These are phyloP conservation scores for Butorides virescens DNA, from an alignment of 2,113 vertebrate species.

Conservation along the genomic window DNA sequence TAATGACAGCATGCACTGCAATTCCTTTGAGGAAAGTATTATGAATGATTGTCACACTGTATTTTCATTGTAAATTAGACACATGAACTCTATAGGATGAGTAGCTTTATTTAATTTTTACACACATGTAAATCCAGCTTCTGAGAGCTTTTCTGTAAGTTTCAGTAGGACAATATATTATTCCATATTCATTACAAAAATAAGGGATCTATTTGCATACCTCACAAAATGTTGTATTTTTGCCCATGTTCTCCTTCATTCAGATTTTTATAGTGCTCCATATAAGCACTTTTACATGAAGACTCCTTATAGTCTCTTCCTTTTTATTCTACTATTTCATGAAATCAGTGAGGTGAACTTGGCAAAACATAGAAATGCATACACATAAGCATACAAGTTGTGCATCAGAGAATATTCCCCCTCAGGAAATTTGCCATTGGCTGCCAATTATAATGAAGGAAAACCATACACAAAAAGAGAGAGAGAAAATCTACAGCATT, in stretches of 20 bases:
- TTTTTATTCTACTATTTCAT: neutral
- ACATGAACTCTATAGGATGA: neutral
- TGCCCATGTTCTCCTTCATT: neutral
- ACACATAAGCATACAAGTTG: rapidly evolving
- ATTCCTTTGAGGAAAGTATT: neutral
- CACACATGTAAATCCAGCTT: neutral
- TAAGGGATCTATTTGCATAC: neutral
- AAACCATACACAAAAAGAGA: neutral
- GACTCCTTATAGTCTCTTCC: neutral
- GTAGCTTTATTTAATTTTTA: neutral
- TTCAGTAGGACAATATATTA: neutral
- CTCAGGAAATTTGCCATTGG: neutral
- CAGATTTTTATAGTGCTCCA: neutral
- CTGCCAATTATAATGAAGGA: neutral
- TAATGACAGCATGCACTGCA: neutral
- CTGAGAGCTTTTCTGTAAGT: neutral
- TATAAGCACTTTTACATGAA: neutral
- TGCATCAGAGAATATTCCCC: neutral
- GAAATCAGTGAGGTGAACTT: neutral
- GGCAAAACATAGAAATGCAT: neutral
- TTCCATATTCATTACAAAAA: neutral
- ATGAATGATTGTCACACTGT: neutral
- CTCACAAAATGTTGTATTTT: neutral
- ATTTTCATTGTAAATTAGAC: neutral
- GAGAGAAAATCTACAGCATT: neutral